A percentile compares a stretch with the other conserved stretches of the same genome.
Conservation (phyloP, 35 echinoderm and acorn worm genomes). For the Apostichopus californicus region DNA sequence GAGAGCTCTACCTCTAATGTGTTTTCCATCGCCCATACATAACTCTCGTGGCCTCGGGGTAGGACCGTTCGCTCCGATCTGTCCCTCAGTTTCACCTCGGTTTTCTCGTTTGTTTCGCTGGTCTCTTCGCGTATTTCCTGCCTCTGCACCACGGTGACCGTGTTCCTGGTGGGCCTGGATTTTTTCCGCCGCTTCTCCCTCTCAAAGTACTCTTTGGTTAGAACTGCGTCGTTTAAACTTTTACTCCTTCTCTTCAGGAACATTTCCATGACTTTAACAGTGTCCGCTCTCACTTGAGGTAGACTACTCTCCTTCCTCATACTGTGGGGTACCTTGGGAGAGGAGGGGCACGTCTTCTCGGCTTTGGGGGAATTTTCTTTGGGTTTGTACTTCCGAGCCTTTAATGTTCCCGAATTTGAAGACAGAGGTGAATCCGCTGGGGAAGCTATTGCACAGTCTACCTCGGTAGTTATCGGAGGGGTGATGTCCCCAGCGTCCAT, state of each 20-base stretch:
- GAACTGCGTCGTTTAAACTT: constrained; percentile 84
- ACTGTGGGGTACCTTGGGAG: constrained; percentile 55
- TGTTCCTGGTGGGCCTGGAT: constrained; percentile 66
- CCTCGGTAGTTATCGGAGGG: constrained; percentile 33
- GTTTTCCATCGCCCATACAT: constrained; percentile 66
- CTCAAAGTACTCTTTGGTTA: constrained; percentile 82
- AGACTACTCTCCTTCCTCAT: constrained; percentile 70
- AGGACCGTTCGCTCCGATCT: neutral
- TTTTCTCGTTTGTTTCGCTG: neutral
- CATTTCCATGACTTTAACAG: constrained; percentile 86
- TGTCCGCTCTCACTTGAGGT: constrained; percentile 74
- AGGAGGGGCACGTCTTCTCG: neutral
- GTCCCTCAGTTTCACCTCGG: constrained; percentile 43
- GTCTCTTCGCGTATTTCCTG: neutral
- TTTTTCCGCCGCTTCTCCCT: constrained; percentile 72
- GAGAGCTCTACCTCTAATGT: constrained; percentile 48
- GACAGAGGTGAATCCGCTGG: constrained; percentile 59
- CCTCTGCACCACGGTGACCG: constrained; percentile 38
- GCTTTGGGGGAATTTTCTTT: constrained; percentile 11
- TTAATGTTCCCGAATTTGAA: constrained; percentile 78
- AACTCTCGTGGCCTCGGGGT: constrained; percentile 56
- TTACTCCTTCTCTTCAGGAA: constrained; percentile 82
- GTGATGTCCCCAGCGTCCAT: constrained; percentile 27
- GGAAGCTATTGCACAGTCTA: constrained; percentile 41
- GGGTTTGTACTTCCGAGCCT: constrained; percentile 54